Evolutionary conservation across 2,888 invertebrate genomes (phyloP), one percentile per base, ranked within the genome.

Genomic region (Synanthedon vespiformis): DNA sequence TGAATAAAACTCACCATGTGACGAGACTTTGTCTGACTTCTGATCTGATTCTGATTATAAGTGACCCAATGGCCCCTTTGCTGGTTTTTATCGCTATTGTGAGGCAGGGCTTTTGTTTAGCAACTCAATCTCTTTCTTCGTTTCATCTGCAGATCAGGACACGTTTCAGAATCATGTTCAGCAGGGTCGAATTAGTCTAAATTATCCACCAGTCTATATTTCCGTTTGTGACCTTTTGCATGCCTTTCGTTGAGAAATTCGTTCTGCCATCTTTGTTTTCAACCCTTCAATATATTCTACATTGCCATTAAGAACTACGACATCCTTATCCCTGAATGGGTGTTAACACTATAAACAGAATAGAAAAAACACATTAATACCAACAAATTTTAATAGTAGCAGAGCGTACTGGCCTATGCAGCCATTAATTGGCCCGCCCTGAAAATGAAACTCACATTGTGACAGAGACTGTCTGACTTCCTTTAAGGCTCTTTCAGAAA

Each of bases 401-500:
- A 34, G 13, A 40, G 51, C n/a, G 10, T 10, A 10, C 34, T 34
- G 8, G 6, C 10, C 10, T 10, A 6, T 34, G 34, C 10, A 2
- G 34, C 34, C 34, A 34, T 8, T 2, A 8, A 6, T 10, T 34
- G 6, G 10, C 34, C 8, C 1, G 10, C 34, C 34, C 34, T 34
- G 10, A 10, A 34, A 34, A 22, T 22, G 22, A 22, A 22, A 22
- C 62, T 68, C 58, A 87, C 87, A 84, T 85, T 81, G 54, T 86
- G 86, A 52, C 95, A 94, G 51, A 90, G 81, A 52, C 89, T 90
- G 90, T 61, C 93, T 94, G 12, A 98, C 92, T 82, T 94, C 95
- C 71, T 97, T 97, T 8, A 98, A 76, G 0, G 98, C 97, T 57
- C 98, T 89, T 74, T 99, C 98, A 8, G 99, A 98, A 62, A 99